phyloP scores from a whole-genome alignment of 2,888 invertebrate genomes.

The Andrena bucephala region DNA sequence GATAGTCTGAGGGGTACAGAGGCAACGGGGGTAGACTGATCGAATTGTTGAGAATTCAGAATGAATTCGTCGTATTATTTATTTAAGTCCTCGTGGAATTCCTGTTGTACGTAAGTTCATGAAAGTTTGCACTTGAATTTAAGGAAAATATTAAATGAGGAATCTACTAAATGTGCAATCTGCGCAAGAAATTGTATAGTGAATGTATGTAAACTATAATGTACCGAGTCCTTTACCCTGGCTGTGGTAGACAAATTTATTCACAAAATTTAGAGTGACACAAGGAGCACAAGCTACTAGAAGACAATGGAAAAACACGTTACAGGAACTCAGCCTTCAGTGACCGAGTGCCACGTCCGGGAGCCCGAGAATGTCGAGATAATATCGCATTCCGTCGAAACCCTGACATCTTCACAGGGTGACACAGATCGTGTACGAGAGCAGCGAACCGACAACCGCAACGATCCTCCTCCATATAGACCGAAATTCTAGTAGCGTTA shows the following conservation, averaged over 20 bases:
- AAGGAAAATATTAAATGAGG: too few species aligned
- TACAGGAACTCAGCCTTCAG: background rate
- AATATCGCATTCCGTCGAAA: slow-evolving; percentile 6
- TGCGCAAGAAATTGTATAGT: too few species aligned
- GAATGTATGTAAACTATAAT: too few species aligned
- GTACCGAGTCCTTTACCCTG: too few species aligned
- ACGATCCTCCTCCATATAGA: background rate
- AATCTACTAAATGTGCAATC: too few species aligned
- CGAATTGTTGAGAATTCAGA: too few species aligned
- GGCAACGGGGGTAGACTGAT: too few species aligned
- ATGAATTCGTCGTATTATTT: too few species aligned
- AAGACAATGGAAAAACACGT: background rate
- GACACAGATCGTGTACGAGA: background rate
- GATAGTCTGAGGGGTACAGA: background rate
- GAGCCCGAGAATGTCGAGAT: background rate
- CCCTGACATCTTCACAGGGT: background rate
- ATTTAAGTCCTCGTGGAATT: too few species aligned
- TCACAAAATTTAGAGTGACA: background rate
- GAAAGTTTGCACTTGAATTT: too few species aligned
- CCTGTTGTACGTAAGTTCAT: too few species aligned
- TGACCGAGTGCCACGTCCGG: background rate
- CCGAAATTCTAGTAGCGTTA: slow-evolving; percentile 1
- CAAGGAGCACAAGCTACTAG: background rate
- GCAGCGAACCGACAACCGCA: background rate
- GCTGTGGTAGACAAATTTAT: background rate